These are phyloP conservation scores for Protobothrops flavoviridis DNA, from an alignment of 2,113 vertebrate species.

Conservation along the genomic window DNA sequence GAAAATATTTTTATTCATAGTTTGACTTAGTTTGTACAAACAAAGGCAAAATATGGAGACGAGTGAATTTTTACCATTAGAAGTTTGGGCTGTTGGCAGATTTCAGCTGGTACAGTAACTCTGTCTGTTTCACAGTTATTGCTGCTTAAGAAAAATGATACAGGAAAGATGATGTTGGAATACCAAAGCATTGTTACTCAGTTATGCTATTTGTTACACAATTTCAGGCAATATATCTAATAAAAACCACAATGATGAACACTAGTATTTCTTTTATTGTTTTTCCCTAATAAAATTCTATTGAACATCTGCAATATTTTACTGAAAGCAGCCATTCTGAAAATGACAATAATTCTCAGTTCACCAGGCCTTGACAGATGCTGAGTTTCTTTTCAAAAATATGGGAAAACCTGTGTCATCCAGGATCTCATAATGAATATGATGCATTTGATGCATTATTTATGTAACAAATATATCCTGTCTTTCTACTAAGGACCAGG, in stretches of 20 bases:
- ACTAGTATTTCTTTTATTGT: neutral
- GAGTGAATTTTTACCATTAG: neutral
- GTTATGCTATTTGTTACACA: neutral
- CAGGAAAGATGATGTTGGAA: neutral
- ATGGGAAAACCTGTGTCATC: neutral
- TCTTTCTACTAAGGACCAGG: neutral
- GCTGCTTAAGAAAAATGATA: neutral
- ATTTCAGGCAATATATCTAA: neutral
- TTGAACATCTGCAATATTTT: neutral
- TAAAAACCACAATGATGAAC: neutral
- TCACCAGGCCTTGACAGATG: neutral
- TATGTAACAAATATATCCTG: neutral
- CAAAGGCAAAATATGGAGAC: neutral
- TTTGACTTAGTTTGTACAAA: neutral
- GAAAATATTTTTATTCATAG: neutral
- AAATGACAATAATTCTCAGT: neutral
- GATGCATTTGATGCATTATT: neutral
- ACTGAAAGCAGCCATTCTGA: neutral
- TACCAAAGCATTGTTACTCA: neutral
- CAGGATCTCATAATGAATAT: neutral
- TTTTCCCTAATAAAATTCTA: neutral
- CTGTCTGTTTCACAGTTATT: neutral
- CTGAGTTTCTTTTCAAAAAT: neutral
- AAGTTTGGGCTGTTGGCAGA: neutral
- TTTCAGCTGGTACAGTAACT: neutral